Base-by-base conservation (phyloP, 2,888 invertebrate species). In the Lymantria monacha region DNA sequence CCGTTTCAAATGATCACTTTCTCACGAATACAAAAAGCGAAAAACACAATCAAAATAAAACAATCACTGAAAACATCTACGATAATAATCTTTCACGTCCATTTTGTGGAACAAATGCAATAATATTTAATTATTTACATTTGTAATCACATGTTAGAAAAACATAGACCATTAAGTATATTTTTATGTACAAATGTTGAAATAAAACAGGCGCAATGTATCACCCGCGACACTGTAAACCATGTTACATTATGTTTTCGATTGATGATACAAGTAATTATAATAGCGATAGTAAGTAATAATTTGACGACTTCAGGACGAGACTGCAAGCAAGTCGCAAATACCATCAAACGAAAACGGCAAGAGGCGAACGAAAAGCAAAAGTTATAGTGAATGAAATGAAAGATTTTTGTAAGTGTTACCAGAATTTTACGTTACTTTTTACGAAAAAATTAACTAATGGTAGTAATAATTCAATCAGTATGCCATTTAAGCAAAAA, bases 71-170 rank as follows among this genome's bases (percentile, higher is more conserved):
- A 74, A 61, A 81, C 83, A 85, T 78, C 73, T 82, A 82, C 83
- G 71, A 73, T 70, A 68, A 77, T 60, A 77, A 76, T 72, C 66
- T 79, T 80, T 84, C 76, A 81, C 81, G 84, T 84, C 83, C 86
- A 86, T 86, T 81, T 83, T 83, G 81, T 75, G 70, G 68, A 72
- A 66, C 76, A 22, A 72, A 38, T 8, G 38, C 7, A 12, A 77
- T 77, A 76, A 74, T 73, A 78, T 79, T 81, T 80, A 76, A 77
- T 70, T 80, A 84, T 84, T 86, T 81, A 85, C 83, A 83, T 83
- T 81, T 71, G 53, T 70, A 81, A 83, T 87, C 85, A 87, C 87
- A 85, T 87, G 80, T 77, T 83, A 73, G 49, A 70, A 12, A 66
- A 63, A 70, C 69, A 67, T 57, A 53, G 47, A 47, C 5, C 22